Evolutionary conservation across 2,113 vertebrate species (phyloP), one percentile per base, ranked within the genome.

Genomic region (Junco hyemalis): DNA sequence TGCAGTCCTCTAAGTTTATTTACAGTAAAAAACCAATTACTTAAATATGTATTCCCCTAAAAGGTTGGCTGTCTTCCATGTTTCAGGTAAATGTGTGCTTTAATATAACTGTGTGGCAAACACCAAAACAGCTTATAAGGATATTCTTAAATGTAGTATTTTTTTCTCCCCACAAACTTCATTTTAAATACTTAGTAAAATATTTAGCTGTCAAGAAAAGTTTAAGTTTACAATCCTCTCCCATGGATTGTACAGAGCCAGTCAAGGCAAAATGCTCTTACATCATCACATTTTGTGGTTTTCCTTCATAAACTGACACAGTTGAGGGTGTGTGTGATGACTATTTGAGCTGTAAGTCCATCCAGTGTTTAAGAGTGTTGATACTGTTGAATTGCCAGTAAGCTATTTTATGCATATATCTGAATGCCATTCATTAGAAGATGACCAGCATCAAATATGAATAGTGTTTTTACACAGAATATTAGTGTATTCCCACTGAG

Each of bases 1-100:
- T 59, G 11, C 33, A 83, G 15, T 64, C 54, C 68, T 86, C 54
- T 81, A 86, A 88, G 42, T 63, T 63, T 71, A 78, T 82, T 91
- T 77, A 56, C 66, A 80, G 36, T 54, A 42, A 88, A 91, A 36
- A 87, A 81, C 0, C 16, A 82, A 82, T 93, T 91, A 54, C 45
- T 53, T 85, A 69, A 56, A 36, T 35, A 31, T 26, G 35, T 51
- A 59, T 85, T 80, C 38, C 66, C 71, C 79, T 91, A 95, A 85
- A 79, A 72, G 29, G 9, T 47, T 82, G 61, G 45, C 66, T 59
- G 10, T 53, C 59, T 90, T 94, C 94, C 63, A 88, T 12, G 24
- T 79, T 95, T 90, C 85, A 94, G 87, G 90, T 92, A 85, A 82
- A 79, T 80, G 17, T 53, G 29, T 90, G 19, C 33, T 90, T 80